Conservation (phyloP, 2,113 vertebrate genomes). For the Oophaga pumilio region DNA sequence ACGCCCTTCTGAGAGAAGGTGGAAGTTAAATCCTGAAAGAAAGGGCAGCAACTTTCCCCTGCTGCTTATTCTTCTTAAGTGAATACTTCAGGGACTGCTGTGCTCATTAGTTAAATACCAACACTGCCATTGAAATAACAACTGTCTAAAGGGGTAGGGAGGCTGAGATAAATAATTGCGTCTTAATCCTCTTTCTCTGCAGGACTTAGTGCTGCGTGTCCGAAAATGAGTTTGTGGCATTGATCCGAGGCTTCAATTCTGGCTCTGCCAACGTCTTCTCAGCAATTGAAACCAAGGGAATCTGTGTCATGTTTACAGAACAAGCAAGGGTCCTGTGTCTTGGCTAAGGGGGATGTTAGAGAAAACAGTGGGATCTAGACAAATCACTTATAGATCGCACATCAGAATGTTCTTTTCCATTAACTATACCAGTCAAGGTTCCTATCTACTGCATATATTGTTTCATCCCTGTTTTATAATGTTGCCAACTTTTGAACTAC, state of each 20-base stretch:
- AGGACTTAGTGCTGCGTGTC: slow-evolving; percentile 57
- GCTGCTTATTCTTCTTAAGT: slow-evolving; percentile 55
- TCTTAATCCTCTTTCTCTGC: slow-evolving; percentile 54
- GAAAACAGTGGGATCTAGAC: slow-evolving; percentile 19
- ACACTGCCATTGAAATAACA: slow-evolving; percentile 42
- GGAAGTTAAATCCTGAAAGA: slow-evolving; percentile 59
- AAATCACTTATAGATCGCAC: slow-evolving; percentile 30
- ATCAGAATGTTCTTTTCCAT: slow-evolving; percentile 11
- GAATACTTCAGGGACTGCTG: slow-evolving; percentile 59
- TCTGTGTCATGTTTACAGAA: slow-evolving; percentile 39
- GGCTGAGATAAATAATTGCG: slow-evolving; percentile 26
- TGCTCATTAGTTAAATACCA: slow-evolving; percentile 53
- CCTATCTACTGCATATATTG: neutral
- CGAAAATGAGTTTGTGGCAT: slow-evolving; percentile 56
- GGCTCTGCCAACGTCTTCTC: slow-evolving; percentile 19
- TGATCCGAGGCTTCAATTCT: slow-evolving; percentile 37
- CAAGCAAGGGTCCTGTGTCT: slow-evolving; percentile 5
- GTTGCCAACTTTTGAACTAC: neutral
- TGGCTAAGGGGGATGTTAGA: neutral
- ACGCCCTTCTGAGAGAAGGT: slow-evolving; percentile 64
- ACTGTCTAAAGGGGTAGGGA: neutral
- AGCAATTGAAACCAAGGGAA: slow-evolving; percentile 34
- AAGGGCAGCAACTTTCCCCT: slow-evolving; percentile 61
- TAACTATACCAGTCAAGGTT: slow-evolving; percentile 21
- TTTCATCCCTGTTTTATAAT: neutral